Conservation (phyloP, 2,113 vertebrate species). For the Stigmatopora nigra region DNA sequence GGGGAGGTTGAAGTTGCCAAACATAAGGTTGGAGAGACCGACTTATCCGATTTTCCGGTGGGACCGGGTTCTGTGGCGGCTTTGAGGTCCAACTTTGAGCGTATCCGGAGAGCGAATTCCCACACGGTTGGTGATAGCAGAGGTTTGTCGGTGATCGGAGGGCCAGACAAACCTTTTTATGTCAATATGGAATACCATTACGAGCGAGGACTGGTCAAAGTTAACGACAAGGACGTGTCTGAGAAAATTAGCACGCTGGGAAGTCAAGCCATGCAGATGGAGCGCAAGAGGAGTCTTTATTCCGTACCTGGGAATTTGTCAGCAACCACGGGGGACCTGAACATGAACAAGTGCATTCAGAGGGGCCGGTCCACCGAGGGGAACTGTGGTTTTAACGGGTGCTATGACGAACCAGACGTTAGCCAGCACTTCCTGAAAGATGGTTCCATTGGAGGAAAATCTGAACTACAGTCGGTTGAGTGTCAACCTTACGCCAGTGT, state of each 20-base stretch:
- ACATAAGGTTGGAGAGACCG: conserved; percentile 45
- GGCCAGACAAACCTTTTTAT: conserved; percentile 76
- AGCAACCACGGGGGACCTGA: conserved; percentile 58
- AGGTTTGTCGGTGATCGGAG: conserved; percentile 37
- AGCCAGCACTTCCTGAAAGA: conserved; percentile 74
- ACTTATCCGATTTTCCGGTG: conserved; percentile 40
- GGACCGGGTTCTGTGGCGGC: conserved; percentile 82
- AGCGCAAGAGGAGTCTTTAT: conserved; percentile 78
- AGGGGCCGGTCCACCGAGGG: conserved; percentile 75
- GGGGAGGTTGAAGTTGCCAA: conserved; percentile 55
- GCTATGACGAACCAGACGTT: conserved; percentile 81
- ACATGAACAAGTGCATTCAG: conserved; percentile 58
- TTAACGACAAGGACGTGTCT: conserved; percentile 87
- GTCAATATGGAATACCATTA: conserved; percentile 93
- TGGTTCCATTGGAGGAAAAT: conserved; percentile 57
- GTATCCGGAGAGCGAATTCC: conserved; percentile 76
- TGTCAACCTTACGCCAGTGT: conserved; percentile 85
- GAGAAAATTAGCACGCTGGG: conserved; percentile 87
- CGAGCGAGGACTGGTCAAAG: conserved; percentile 83
- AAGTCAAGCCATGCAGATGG: conserved; percentile 91
- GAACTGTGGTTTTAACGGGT: conserved; percentile 75
- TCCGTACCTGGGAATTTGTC: conserved; percentile 68
- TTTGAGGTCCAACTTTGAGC: conserved; percentile 87
- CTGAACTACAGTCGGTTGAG: conserved; percentile 72
- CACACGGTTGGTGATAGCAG: conserved; percentile 68